phyloP scores from a whole-genome alignment of 2,113 vertebrate species.

The Microtus oregoni region DNA sequence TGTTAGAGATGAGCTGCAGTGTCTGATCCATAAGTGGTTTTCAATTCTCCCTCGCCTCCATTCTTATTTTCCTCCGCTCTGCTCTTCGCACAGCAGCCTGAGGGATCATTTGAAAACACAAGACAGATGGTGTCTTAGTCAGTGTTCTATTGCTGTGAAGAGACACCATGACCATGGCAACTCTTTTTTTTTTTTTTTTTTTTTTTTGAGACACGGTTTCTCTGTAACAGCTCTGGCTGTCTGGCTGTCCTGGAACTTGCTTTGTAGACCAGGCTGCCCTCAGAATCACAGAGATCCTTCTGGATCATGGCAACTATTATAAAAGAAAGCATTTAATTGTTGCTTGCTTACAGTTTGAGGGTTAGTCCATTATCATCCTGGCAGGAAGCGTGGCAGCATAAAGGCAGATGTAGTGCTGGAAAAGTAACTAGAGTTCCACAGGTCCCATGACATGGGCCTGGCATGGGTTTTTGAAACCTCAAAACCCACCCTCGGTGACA shows the following conservation, averaged over 20 bases:
- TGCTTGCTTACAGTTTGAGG: neutral
- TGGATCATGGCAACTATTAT: neutral
- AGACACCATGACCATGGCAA: neutral
- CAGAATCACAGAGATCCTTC: neutral
- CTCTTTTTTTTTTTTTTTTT: no score
- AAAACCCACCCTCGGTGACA: neutral
- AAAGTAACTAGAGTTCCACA: neutral
- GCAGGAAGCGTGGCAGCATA: neutral
- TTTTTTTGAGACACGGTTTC: no score
- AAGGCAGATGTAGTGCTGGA: neutral
- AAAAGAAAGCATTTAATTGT: neutral
- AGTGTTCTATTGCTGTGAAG: neutral
- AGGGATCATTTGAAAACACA: slow-evolving; percentile 44
- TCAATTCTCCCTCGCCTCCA: neutral
- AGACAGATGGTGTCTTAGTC: slow-evolving; percentile 32
- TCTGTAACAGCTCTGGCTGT: neutral
- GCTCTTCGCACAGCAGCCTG: slow-evolving; percentile 25
- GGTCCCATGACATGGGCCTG: neutral
- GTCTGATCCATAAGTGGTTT: slow-evolving; percentile 15
- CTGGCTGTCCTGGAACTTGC: neutral
- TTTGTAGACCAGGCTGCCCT: neutral
- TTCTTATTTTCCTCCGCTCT: neutral
- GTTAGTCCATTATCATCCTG: neutral
- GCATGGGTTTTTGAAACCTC: neutral
- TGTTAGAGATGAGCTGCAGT: neutral